These are phyloP conservation scores for Eugnorisma glareosa DNA, from an alignment of 2,888 invertebrate species.

Conservation along the genomic window DNA sequence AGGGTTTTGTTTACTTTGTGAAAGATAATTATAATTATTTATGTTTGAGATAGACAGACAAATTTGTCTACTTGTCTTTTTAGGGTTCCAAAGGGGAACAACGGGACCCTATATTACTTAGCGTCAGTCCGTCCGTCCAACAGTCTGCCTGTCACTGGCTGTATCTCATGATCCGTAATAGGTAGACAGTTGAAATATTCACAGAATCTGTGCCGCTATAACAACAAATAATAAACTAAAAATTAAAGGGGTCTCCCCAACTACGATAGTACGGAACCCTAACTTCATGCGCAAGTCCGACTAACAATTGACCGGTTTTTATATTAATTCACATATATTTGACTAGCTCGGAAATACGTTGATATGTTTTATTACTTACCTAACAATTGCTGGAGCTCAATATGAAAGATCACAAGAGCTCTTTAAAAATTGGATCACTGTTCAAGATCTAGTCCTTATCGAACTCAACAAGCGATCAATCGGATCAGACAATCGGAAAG, in stretches of 20 bases:
- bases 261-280: too few species aligned
- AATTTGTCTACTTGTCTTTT: background rate
- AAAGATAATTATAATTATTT: conserved; percentile 55
- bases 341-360: background rate
- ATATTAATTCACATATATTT: background rate
- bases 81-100: too few species aligned
- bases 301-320: too few species aligned
- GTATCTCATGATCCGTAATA: too few species aligned
- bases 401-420: conserved; percentile 6
- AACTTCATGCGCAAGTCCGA: too few species aligned
- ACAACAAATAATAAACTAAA: too few species aligned
- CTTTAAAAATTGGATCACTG: conserved; percentile 10
- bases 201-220: too few species aligned
- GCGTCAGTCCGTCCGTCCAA: too few species aligned
- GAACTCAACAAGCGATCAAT: conserved; percentile 30
- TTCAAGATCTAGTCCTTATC: conserved; percentile 2
- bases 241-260: too few species aligned
- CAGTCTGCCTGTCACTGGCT: too few species aligned
- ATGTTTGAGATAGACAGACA: conserved; percentile 25
- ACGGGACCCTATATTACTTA: too few species aligned
- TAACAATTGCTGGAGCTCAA: conserved; percentile 2
- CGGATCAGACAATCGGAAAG: conserved; percentile 42
- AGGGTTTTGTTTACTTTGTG: conserved; percentile 57
- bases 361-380: background rate
- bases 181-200: too few species aligned